Percentiles rank a stretch among this genome's conserved stretches.
Evolutionary conservation across 2,888 invertebrate genomes (phyloP).

Genomic region (Syrphus vitripennis): DNA sequence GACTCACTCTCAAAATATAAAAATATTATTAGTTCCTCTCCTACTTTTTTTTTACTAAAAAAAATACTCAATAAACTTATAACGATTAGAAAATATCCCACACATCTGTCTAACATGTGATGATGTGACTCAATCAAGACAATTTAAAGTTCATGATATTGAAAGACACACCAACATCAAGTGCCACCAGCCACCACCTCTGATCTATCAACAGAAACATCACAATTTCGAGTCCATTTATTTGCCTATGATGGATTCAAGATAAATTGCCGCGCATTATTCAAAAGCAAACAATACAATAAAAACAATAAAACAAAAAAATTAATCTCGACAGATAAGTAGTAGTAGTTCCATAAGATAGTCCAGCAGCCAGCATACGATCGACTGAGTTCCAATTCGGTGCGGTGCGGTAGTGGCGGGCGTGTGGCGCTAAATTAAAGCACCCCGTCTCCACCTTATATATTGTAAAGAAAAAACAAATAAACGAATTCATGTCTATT

Average conservation of each 20-base stretch:
- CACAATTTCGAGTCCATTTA: neutral
- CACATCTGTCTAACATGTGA: conserved; percentile 7
- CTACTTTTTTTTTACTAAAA: neutral
- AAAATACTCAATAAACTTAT: neutral
- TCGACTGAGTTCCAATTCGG: neutral
- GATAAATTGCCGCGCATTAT: conserved; percentile 28
- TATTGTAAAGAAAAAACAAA: neutral
- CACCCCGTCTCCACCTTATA: neutral
- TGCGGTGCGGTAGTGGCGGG: neutral
- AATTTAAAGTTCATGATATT: neutral
- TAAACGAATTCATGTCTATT: neutral
- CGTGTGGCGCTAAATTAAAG: conserved; percentile 10
- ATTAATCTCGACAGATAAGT: neutral
- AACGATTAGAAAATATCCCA: neutral
- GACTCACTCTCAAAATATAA: neutral
- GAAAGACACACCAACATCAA: conserved; percentile 1
- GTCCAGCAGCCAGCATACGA: no score
- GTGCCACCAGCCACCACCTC: conserved; percentile 1
- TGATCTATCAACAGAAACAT: conserved; percentile 2
- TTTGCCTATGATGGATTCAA: neutral
- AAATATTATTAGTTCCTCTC: neutral
- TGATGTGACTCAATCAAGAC: conserved; percentile 16
- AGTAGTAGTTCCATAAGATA: conserved; percentile 7
- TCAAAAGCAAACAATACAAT: conserved; percentile 19
- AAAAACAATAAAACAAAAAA: neutral